Conservation (phyloP, 2,113 vertebrate species). For the Centropristis striata region DNA sequence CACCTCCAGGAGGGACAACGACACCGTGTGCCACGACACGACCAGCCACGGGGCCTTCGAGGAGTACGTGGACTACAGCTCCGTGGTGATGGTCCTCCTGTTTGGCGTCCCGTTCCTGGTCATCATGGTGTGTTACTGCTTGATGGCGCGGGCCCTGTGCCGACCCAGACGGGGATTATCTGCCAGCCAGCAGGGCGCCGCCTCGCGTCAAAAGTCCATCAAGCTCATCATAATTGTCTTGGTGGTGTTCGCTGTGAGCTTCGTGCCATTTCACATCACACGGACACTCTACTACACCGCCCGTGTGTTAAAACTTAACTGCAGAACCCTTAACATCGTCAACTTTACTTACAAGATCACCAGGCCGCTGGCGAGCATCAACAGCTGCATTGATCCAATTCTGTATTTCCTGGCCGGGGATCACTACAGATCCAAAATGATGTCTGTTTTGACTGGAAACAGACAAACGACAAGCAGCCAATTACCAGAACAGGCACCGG, state of each 20-base stretch:
- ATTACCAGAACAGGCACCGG: slow-evolving; percentile 41
- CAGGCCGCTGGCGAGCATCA: slow-evolving; percentile 92
- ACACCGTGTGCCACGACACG: slow-evolving; percentile 94
- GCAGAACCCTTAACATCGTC: slow-evolving; percentile 88
- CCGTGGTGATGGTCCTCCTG: slow-evolving; percentile 89
- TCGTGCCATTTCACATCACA: slow-evolving; percentile 95
- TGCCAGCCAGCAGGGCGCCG: slow-evolving; percentile 46
- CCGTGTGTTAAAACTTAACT: slow-evolving; percentile 86
- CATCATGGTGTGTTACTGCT: slow-evolving; percentile 90
- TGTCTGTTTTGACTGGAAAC: slow-evolving; percentile 55
- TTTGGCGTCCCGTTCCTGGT: slow-evolving; percentile 92
- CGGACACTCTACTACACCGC: slow-evolving; percentile 92
- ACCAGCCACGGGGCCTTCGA: slow-evolving; percentile 88
- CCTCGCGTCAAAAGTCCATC: slow-evolving; percentile 87
- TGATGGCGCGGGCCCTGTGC: slow-evolving; percentile 90
- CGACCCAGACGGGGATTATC: slow-evolving; percentile 76
- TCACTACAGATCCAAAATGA: slow-evolving; percentile 87
- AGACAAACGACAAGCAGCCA: neutral
- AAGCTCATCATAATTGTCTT: slow-evolving; percentile 91
- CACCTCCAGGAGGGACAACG: slow-evolving; percentile 86
- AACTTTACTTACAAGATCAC: slow-evolving; percentile 96
- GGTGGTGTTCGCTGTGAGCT: slow-evolving; percentile 91
- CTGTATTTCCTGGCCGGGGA: slow-evolving; percentile 93
- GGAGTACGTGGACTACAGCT: slow-evolving; percentile 91
- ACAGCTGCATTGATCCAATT: slow-evolving; percentile 95